Evolutionary conservation across 2,888 invertebrate species (phyloP), one percentile per base, ranked within the genome.

Genomic region (Euzophera pinguis): DNA sequence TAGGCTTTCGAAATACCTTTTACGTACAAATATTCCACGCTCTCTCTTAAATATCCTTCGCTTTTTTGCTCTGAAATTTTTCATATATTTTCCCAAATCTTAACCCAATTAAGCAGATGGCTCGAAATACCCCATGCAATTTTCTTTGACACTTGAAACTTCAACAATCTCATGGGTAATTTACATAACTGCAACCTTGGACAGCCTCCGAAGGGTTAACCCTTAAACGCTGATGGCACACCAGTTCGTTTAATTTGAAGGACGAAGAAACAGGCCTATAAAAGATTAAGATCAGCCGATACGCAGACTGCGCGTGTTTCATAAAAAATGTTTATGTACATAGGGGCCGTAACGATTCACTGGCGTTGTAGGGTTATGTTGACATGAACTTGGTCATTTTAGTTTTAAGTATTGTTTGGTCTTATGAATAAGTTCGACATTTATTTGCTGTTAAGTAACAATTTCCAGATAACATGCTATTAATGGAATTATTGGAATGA

Each of bases 261-360:
- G 45, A 2, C 45, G 32, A 5, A 43, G 43, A n/a, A 42, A 43
- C 43, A 45, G 16, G 32, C 10, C 14, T 5, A 34, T 45, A 45
- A 45, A 45, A 45, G 45, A 45, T 45, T 45, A 45, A 45, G 32
- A 16, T 43, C 27, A 1, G 45, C 32, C 45, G 45, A 45, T 45
- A 32, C 32, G 34, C 29, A 22, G 27, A 29, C n/a, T 43, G 22
- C 13, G 43, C 5, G 13, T 32, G 45, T 45, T 45, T 16, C 45
- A 32, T 45, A 45, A 45, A 45, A 43, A 45, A 45, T 13, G 32
- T 32, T 45, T 45, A 27, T 5, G n/a, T n/a, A 45, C 17, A 9
- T 45, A 8, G 32, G 16, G 45, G 32, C 1, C 9, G 34, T 45
- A 32, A 45, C 27, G 32, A 13, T 9, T 32, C 14, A 13, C 32